Conservation (phyloP, 2,113 vertebrate genomes). For the Sphyrna mokarran region DNA sequence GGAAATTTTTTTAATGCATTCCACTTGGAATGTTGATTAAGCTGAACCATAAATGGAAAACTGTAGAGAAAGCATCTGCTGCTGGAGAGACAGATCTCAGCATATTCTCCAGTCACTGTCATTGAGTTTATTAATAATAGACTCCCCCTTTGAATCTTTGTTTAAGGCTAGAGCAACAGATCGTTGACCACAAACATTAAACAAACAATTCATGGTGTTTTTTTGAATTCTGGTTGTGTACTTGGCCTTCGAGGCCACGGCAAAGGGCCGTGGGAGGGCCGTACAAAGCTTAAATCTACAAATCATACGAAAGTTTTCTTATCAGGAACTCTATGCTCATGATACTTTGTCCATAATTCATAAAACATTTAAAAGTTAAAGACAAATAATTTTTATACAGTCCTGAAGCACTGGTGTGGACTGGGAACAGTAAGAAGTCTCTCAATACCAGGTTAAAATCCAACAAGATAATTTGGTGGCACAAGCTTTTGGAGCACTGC, state of each 20-base stretch:
- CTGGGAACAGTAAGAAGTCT: too few relatives aligned
- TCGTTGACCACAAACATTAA: neutral
- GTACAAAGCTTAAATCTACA: neutral
- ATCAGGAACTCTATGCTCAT: too few relatives aligned
- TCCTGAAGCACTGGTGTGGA: neutral
- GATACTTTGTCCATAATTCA: neutral
- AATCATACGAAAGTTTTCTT: neutral
- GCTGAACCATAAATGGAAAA: constrained; percentile 20
- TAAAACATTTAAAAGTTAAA: neutral
- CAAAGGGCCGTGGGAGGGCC: too few relatives aligned
- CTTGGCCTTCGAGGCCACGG: neutral
- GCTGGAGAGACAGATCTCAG: neutral
- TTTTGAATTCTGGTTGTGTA: neutral
- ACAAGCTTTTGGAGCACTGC: too few relatives aligned
- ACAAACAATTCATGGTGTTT: neutral
- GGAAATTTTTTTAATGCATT: neutral
- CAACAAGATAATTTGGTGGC: too few relatives aligned
- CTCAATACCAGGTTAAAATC: too few relatives aligned
- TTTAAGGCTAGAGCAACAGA: neutral
- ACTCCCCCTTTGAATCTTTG: neutral
- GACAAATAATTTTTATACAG: neutral
- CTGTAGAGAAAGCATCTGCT: neutral
- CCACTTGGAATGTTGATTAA: neutral
- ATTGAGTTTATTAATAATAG: neutral
- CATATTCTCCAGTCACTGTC: neutral